Conservation (phyloP, 2,797 vertebrate genomes). For the Darevskia nairensis region DNA sequence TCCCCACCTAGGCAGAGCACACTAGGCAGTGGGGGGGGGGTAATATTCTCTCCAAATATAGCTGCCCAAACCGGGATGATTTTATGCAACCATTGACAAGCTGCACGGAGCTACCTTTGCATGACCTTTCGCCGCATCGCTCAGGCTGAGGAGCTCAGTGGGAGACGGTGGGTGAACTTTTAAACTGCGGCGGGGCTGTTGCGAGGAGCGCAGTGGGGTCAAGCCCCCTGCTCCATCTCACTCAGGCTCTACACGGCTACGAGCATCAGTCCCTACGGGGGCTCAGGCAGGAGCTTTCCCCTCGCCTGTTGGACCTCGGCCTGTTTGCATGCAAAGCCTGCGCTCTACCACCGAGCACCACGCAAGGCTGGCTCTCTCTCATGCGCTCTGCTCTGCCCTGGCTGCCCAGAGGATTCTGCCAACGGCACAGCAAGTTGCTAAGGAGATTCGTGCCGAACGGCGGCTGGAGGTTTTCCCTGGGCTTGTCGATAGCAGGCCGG, state of each 20-base stretch:
- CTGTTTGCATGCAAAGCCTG: not conserved
- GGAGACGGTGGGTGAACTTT: too few species aligned
- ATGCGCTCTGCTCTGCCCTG: too few species aligned
- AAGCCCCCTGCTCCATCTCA: not conserved
- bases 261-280: not conserved
- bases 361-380: not conserved
- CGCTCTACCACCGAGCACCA: not conserved
- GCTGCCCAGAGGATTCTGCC: not conserved
- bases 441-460: not conserved
- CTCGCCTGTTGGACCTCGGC: not conserved
- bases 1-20: not conserved
- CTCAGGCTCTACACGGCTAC: not conserved
- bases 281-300: not conserved
- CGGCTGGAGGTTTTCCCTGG: not conserved
- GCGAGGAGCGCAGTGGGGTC: too few species aligned
- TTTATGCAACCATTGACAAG: not conserved
- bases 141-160: not conserved
- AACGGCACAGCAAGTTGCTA: not conserved
- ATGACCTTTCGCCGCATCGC: not conserved
- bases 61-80: not conserved
- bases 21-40: too few species aligned
- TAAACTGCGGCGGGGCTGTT: not conserved
- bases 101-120: not conserved
- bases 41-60: too few species aligned
- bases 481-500: conserved; percentile 27